Base-by-base conservation (phyloP, 2,797 vertebrate species). In the Novumbra hubbsi region DNA sequence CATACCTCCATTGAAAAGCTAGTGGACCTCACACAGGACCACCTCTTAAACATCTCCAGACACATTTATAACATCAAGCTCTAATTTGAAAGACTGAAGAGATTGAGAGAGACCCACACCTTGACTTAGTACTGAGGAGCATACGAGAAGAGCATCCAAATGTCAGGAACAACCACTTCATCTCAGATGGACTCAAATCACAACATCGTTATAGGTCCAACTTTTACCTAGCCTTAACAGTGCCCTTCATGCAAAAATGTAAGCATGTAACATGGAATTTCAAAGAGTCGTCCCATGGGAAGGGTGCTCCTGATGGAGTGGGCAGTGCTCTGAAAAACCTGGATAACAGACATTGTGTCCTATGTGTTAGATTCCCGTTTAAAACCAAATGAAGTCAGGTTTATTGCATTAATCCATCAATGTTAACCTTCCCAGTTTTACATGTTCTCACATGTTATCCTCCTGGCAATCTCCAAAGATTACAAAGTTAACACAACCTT, bases 261-360 rank as follows among this genome's bases (percentile, higher is more conserved):
- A 30, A 72, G 49, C 12, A 67, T 41, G n/a, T 77, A 21, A 69
- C 65, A 19, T 77, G 65, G 75, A 73, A 68, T 48, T 76, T 71
- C 48, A 71, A 41, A 1, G 74, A 71, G 21, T 48, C 48, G 6
- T 76, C 69, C 69, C 69, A 76, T 66, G 62, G 68, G 27, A 76
- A 76, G 70, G 75, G 49, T 57, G 65, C 49, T 28, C 50, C 71
- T 68, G 71, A 77, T 49, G 75, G 65, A 68, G 70, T 76, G 24
- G 75, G 75, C 1, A 64, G 50, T 3, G 50, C 70, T 34, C 52
- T 72, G 21, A 69, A 68, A 50, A 77, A 73, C 32, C 65, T 77
- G 65, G 75, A n/a, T n/a, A n/a, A n/a, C n/a, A n/a, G n/a, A n/a
- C n/a, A n/a, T n/a, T n/a, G n/a, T n/a, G n/a, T n/a, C n/a, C 70